Percentiles rank a stretch among this genome's conserved stretches.
Evolutionary conservation across 1,140 invertebrate species (phyloP).

Genomic region (Dendrolimus punctatus): DNA sequence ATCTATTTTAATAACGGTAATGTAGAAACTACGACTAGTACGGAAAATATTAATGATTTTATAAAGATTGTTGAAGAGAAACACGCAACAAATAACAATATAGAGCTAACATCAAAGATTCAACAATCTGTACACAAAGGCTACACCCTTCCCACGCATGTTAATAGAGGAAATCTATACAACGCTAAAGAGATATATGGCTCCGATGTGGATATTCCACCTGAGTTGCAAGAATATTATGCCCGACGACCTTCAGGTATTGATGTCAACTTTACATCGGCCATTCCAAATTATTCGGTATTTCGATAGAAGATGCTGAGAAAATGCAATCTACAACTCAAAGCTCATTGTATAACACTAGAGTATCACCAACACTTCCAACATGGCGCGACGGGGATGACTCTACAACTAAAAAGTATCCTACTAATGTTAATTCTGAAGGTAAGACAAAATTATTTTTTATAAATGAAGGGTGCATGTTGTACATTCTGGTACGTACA

Average conservation of each 20-base stretch:
- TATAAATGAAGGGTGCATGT: constrained; percentile 25
- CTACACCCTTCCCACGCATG: constrained; percentile 6
- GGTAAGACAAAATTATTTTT: constrained; percentile 33
- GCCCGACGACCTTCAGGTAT: constrained; percentile 16
- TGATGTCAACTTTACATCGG: constrained; percentile 71
- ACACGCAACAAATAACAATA: constrained; percentile 24
- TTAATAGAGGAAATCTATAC: constrained; percentile 11
- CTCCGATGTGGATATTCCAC: constrained; percentile 20
- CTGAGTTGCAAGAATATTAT: constrained; percentile 37
- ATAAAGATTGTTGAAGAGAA: constrained; percentile 21
- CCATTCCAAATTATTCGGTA: constrained; percentile 74
- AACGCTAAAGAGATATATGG: constrained; percentile 5
- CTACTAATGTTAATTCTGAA: constrained; percentile 44
- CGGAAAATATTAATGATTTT: constrained; percentile 32
- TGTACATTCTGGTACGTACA: constrained; percentile 15
- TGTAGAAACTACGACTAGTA: constrained; percentile 39
- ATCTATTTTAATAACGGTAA: constrained; percentile 50
- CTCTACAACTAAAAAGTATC: constrained; percentile 60
- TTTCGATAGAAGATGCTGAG: constrained; percentile 74
- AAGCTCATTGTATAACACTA: constrained; percentile 66
- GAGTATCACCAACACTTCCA: constrained; percentile 74
- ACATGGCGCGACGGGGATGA: constrained; percentile 58
- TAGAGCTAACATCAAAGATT: constrained; percentile 19
- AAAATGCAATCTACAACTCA: constrained; percentile 68
- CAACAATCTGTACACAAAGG: constrained; percentile 19